phyloP scores from a whole-genome alignment of 37 sponge, comb jelly and placozoan species.

The Chondrilla cf. caribensis region DNA sequence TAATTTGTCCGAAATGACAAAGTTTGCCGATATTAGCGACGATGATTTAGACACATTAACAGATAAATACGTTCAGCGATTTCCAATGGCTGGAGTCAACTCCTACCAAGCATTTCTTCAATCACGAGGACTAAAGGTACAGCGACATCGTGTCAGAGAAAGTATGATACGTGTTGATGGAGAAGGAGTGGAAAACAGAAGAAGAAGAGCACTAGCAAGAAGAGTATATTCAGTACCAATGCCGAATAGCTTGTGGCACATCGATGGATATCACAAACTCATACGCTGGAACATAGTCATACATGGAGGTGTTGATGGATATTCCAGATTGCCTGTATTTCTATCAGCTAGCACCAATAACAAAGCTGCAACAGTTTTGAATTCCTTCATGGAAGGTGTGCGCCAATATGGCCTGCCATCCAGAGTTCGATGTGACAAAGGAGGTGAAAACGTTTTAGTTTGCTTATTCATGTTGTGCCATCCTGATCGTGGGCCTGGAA shows the following conservation, averaged over 20 bases:
- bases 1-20: not conserved
- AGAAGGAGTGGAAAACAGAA: not conserved
- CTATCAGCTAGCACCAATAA: conserved; percentile 41
- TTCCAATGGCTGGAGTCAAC: too few relatives aligned
- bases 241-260: conserved; percentile 61
- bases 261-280: conserved; percentile 52
- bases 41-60: too few relatives aligned
- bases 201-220: not conserved
- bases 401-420: conserved; percentile 49
- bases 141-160: conserved; percentile 15
- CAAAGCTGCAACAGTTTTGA: conserved; percentile 33
- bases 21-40: too few relatives aligned
- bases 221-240: conserved; percentile 31
- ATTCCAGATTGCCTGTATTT: conserved; percentile 40
- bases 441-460: conserved; percentile 53
- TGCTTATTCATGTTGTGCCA: conserved; percentile 48
- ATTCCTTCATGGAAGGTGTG: conserved; percentile 23
- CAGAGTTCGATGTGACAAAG: conserved; percentile 50
- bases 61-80: too few relatives aligned
- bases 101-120: conserved; percentile 8
- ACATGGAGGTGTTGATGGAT: conserved; percentile 64
- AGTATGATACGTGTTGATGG: conserved; percentile 35
- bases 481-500: conserved; percentile 39
- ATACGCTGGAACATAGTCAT: conserved; percentile 58
- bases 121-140: conserved; percentile 30